Evolutionary conservation across 2,113 vertebrate species (phyloP).

Genomic region (Phoxinus phoxinus): DNA sequence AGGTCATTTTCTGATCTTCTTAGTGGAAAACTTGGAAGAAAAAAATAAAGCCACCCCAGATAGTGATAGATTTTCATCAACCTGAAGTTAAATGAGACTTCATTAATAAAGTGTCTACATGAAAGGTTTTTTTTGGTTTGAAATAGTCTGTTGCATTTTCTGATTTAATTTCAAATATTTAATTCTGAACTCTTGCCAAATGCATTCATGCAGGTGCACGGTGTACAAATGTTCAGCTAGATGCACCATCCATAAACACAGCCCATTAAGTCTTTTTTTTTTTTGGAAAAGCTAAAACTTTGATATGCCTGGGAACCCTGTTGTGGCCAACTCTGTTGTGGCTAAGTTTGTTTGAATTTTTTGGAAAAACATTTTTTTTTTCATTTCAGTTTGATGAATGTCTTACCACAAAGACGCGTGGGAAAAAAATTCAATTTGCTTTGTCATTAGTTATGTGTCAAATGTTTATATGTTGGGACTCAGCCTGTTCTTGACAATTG

Average conservation of each 20-base stretch:
- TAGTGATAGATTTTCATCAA: not conserved
- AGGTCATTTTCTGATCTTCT: not conserved
- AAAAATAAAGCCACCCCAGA: not conserved
- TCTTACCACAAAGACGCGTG: not conserved
- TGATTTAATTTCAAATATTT: not conserved
- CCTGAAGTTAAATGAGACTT: not conserved
- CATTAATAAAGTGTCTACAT: too few species aligned
- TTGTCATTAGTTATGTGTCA: not conserved
- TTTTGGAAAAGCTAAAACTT: not conserved
- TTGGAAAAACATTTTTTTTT: not conserved
- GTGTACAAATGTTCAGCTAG: not conserved
- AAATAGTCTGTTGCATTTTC: not conserved
- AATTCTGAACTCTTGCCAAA: not conserved
- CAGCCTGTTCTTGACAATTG: not conserved
- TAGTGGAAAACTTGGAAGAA: not conserved
- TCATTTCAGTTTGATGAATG: not conserved
- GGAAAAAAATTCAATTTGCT: not conserved
- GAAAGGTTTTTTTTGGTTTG: too few species aligned
- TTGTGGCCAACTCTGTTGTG: too few species aligned
- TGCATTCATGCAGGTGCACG: not conserved
- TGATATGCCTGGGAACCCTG: not conserved
- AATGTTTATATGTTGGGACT: constrained; percentile 1
- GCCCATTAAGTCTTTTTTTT: not conserved
- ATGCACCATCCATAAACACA: not conserved
- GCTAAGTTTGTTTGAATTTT: not conserved